These are phyloP conservation scores for Hucho hucho DNA, from an alignment of 2,113 vertebrate genomes.

Conservation along the genomic window DNA sequence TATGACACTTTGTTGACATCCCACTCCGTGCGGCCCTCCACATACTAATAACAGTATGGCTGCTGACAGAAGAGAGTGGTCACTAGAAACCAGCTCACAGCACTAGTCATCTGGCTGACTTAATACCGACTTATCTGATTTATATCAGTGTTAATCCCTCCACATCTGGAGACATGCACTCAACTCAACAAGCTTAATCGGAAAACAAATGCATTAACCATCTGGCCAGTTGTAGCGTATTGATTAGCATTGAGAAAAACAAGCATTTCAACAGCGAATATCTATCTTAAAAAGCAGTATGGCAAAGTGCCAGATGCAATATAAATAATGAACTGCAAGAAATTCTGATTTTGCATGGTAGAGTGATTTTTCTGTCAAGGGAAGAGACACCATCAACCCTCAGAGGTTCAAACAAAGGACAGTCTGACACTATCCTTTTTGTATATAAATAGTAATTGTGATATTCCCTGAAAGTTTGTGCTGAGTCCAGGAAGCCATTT, in stretches of 20 bases:
- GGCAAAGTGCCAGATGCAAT: background rate
- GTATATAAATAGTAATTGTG: no score
- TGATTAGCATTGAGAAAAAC: no score
- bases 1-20: background rate
- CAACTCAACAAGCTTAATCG: background rate
- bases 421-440: background rate
- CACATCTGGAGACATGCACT: constrained; percentile 20
- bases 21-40: background rate
- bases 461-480: background rate
- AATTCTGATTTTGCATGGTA: no score
- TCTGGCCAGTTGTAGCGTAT: background rate
- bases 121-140: constrained; percentile 14
- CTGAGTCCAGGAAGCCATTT: background rate
- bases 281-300: no score
- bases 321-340: no score
- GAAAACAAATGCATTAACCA: background rate
- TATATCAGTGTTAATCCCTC: constrained; percentile 12
- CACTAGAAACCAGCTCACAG: constrained; percentile 2
- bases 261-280: no score
- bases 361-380: no score
- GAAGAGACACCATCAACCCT: background rate
- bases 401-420: background rate
- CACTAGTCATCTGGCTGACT: constrained; percentile 7
- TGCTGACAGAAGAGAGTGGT: background rate
- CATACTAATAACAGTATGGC: background rate